Percentiles rank a stretch among this genome's conserved stretches.
Evolutionary conservation across 2,797 vertebrate genomes (phyloP).

Genomic region (Amphiprion clarkii): DNA sequence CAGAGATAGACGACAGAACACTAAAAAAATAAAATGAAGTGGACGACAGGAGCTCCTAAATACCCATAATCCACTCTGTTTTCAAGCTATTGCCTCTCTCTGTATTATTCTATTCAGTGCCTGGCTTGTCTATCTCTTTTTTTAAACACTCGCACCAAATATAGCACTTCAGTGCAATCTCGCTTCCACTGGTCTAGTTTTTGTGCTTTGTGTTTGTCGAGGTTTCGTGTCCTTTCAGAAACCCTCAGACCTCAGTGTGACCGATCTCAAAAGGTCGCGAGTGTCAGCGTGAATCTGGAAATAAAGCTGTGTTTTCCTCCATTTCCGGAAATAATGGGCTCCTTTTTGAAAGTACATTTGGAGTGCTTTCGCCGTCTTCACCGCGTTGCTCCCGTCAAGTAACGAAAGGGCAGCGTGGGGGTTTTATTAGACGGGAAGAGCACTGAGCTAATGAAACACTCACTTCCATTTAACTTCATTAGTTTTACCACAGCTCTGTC

Average conservation of each 20-base stretch:
- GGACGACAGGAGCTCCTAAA: slow-evolving; percentile 36
- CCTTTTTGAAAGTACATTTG: slow-evolving; percentile 23
- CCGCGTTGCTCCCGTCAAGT: slow-evolving; percentile 21
- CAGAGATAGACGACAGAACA: slow-evolving; percentile 20
- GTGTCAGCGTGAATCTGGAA: slow-evolving; percentile 20
- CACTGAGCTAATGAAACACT: slow-evolving; percentile 65
- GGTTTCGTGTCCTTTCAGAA: background rate
- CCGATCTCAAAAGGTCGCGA: slow-evolving; percentile 19
- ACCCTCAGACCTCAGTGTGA: slow-evolving; percentile 1
- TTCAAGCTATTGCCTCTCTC: slow-evolving; percentile 32
- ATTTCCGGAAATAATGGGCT: slow-evolving; percentile 37
- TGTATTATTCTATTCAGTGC: slow-evolving; percentile 8
- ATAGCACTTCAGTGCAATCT: background rate
- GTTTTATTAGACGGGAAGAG: slow-evolving; percentile 32
- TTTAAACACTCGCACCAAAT: background rate
- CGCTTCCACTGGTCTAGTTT: background rate
- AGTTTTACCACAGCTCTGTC: slow-evolving; percentile 57
- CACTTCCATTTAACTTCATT: slow-evolving; percentile 68
- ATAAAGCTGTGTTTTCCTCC: slow-evolving; percentile 20
- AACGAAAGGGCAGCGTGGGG: background rate
- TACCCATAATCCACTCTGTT: slow-evolving; percentile 66
- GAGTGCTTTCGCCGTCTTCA: slow-evolving; percentile 5
- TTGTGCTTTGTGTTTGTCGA: slow-evolving; percentile 5
- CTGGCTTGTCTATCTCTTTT: background rate
- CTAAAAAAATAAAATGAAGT: slow-evolving; percentile 37